These are phyloP conservation scores for Mesodorylaimus sp. DNA, from an alignment of 2,888 invertebrate species.

Conservation along the genomic window DNA sequence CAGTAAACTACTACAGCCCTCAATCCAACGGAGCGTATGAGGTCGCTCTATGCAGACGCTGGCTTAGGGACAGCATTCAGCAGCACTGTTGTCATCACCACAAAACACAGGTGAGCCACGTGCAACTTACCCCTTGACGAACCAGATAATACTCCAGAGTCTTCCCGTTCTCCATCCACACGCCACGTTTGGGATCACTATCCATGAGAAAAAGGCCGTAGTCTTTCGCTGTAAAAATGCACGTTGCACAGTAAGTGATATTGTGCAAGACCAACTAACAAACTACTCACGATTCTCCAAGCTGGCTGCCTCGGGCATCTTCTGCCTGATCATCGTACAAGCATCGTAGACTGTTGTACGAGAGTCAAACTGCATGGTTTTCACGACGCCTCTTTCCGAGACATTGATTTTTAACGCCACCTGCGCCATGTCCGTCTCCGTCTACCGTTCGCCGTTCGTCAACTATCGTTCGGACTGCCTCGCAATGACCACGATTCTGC, in stretches of 20 bases:
- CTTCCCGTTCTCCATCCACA: slow-evolving; percentile 85
- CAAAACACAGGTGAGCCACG: too few species aligned
- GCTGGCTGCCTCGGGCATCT: slow-evolving; percentile 75
- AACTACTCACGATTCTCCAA: slow-evolving; percentile 72
- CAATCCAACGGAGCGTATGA: too few species aligned
- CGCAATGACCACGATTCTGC: too few species aligned
- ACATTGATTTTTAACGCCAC: slow-evolving; percentile 39
- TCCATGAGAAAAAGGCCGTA: slow-evolving; percentile 90
- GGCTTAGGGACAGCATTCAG: too few species aligned
- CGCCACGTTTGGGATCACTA: slow-evolving; percentile 85
- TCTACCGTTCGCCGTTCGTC: too few species aligned
- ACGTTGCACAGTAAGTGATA: too few species aligned
- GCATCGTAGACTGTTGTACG: slow-evolving; percentile 85
- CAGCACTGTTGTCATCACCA: too few species aligned
- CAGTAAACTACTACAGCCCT: too few species aligned
- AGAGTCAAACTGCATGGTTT: slow-evolving; percentile 94
- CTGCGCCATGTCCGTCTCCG: slow-evolving; percentile 34
- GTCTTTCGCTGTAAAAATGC: slow-evolving; percentile 60
- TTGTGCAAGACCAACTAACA: neutral
- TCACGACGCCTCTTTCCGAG: slow-evolving; percentile 47
- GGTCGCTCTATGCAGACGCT: too few species aligned
- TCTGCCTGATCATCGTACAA: slow-evolving; percentile 80
- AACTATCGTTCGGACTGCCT: too few species aligned
- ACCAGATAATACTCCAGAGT: slow-evolving; percentile 90
- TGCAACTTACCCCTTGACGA: slow-evolving; percentile 52